These are phyloP conservation scores for Platichthys flesus DNA, from an alignment of 2,113 vertebrate species.

Conservation along the genomic window DNA sequence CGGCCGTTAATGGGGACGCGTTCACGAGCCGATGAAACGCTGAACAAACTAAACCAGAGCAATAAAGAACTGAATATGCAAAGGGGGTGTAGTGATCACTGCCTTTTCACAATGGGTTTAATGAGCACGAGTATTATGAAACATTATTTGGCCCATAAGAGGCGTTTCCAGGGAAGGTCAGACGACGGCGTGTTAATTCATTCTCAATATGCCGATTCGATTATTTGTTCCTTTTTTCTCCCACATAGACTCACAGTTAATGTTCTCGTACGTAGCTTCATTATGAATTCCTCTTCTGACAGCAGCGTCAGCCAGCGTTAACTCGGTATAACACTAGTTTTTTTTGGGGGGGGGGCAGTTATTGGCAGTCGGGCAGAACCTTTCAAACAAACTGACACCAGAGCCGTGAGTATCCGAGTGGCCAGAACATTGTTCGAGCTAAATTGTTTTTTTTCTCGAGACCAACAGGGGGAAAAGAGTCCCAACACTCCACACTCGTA, in stretches of 20 bases:
- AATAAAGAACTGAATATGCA: slow-evolving; percentile 14
- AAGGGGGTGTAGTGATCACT: slow-evolving; percentile 31
- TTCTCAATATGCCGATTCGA: too few species aligned
- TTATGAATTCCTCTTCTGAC: background rate
- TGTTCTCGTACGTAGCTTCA: too few species aligned
- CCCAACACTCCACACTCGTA: background rate
- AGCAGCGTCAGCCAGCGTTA: background rate
- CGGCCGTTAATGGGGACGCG: slow-evolving; percentile 39
- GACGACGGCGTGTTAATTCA: background rate
- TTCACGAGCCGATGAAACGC: slow-evolving; percentile 38
- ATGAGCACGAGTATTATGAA: slow-evolving; percentile 35
- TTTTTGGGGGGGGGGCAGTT: background rate
- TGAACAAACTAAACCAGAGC: slow-evolving; percentile 46
- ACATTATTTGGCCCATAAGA: background rate
- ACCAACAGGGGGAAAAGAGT: background rate
- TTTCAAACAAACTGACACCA: background rate
- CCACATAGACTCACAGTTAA: too few species aligned
- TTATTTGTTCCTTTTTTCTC: too few species aligned
- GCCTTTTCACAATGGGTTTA: slow-evolving; percentile 13
- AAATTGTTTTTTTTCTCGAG: background rate
- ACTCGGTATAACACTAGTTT: background rate
- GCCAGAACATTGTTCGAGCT: background rate
- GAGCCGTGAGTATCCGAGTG: background rate
- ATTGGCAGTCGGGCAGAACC: background rate
- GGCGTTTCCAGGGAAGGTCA: background rate